A percentile compares a stretch with the other conserved stretches of the same genome.
These are phyloP conservation scores for Scaptomyza graminum DNA, from an alignment of 1,140 invertebrate genomes.

Conservation along the genomic window DNA sequence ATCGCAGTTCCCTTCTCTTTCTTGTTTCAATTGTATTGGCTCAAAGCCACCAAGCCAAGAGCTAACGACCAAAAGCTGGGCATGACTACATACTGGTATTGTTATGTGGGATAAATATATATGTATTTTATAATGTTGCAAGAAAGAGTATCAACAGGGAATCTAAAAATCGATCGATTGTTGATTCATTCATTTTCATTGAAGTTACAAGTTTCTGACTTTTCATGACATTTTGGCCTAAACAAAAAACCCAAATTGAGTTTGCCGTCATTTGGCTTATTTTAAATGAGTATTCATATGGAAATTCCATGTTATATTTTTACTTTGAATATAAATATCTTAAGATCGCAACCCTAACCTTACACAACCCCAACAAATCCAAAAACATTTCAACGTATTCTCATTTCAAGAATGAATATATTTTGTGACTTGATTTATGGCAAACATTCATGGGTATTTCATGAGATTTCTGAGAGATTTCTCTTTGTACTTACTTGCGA, in stretches of 20 bases:
- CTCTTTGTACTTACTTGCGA: constrained; percentile 67
- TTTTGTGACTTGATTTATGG: not conserved
- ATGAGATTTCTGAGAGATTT: not conserved
- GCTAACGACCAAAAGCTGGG: constrained; percentile 66
- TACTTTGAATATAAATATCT: not conserved
- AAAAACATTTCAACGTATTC: not conserved
- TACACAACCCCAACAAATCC: not conserved
- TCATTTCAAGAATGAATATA: not conserved
- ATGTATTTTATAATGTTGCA: constrained; percentile 4
- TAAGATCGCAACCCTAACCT: constrained; percentile 31
- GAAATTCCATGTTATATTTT: not conserved
- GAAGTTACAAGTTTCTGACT: not conserved
- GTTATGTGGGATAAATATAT: not conserved
- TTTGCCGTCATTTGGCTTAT: not conserved
- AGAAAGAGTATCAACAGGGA: not conserved
- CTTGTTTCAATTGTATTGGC: constrained; percentile 28
- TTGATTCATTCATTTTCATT: too few species aligned
- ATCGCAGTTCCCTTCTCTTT: not conserved
- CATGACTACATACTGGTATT: constrained; percentile 53
- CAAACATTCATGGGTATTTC: not conserved
- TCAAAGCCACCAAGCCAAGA: constrained; percentile 48
- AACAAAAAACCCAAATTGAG: not conserved
- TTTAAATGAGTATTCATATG: not conserved
- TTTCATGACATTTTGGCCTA: constrained; percentile 6
- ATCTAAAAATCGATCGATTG: not conserved